These are phyloP conservation scores for Erebia ligea DNA, from an alignment of 2,888 invertebrate species.

Conservation along the genomic window DNA sequence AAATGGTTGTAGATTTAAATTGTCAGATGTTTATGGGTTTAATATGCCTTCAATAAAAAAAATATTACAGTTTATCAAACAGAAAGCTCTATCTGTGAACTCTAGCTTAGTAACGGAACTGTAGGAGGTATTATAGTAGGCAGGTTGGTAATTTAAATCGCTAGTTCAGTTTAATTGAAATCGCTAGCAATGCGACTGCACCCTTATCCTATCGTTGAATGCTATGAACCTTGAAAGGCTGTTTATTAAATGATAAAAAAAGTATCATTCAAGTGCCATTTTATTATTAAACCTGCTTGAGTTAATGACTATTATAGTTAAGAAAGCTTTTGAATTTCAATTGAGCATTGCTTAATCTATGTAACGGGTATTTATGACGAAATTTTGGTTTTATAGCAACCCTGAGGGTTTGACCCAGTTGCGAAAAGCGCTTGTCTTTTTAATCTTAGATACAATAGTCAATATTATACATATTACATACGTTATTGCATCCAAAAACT, in stretches of 20 bases:
- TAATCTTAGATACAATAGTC: too few species aligned
- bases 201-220: constrained; percentile 15
- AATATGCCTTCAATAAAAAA: too few species aligned
- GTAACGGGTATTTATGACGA: neutral
- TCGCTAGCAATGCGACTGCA: constrained; percentile 21
- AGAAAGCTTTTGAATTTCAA: constrained; percentile 16
- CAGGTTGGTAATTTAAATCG: too few species aligned
- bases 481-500: too few species aligned
- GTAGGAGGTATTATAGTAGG: too few species aligned
- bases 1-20: too few species aligned
- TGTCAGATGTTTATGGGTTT: too few species aligned
- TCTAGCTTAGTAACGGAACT: too few species aligned
- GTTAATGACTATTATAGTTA: constrained; percentile 10
- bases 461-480: too few species aligned
- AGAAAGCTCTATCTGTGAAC: too few species aligned
- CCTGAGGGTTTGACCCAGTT: neutral
- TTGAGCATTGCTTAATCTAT: constrained; percentile 9
- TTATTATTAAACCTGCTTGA: constrained; percentile 22
- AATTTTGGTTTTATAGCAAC: neutral
- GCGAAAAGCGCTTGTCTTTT: neutral
- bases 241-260: constrained; percentile 23
- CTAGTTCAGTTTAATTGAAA: constrained; percentile 5
- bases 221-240: constrained; percentile 39
- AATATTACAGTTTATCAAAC: too few species aligned
- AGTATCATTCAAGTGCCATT: constrained; percentile 17